Base-by-base conservation (phyloP, 2,113 vertebrate genomes). In the Calidris pygmaea region DNA sequence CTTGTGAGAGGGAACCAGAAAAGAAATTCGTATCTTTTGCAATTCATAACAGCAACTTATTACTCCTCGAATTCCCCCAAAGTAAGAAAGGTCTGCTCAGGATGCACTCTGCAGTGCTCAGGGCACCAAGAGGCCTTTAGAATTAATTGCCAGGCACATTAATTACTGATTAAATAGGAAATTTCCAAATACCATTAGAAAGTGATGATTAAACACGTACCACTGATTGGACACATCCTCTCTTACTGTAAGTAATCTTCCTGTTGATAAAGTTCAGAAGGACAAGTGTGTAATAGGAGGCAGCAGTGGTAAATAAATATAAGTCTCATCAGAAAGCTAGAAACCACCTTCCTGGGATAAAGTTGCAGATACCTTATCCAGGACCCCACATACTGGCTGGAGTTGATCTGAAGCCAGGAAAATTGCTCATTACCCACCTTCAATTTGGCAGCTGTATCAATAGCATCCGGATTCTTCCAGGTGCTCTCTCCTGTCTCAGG, bases 121-220 rank as follows among this genome's bases (percentile, higher is more conserved):
- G 95, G 90, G 92, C 71, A 63, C 48, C 2, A 1, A 12, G 35
- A 93, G 91, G 76, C 84, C 93, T 79, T 77, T 73, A 90, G 95
- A 96, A 97, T 93, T 96, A 95, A 98, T 97, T 97, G 93, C 77
- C 81, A 85, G 95, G 88, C 95, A 63, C 53, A 75, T 94, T 92
- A 96, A 95, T 95, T 97, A 95, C 95, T 96, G 95, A 96, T 97
- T 96, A 97, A 97, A 95, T 89, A 95, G 97, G 83, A 97, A 96
- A 96, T 92, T 89, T 80, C 60, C 95, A 93, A 93, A 96, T 93
- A 63, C 93, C 80, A 71, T 90, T 86, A 97, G 89, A 94, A 94
- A 94, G 83, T 85, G 73, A 85, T 87, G 83, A 95, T 95, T 96
- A 97, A 97, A 90, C 85, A 77, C 4, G 18, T 82, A 58, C 85